Conservation (phyloP, 64 coral and sea anemone genomes). For the Cladopsammia gracilis region DNA sequence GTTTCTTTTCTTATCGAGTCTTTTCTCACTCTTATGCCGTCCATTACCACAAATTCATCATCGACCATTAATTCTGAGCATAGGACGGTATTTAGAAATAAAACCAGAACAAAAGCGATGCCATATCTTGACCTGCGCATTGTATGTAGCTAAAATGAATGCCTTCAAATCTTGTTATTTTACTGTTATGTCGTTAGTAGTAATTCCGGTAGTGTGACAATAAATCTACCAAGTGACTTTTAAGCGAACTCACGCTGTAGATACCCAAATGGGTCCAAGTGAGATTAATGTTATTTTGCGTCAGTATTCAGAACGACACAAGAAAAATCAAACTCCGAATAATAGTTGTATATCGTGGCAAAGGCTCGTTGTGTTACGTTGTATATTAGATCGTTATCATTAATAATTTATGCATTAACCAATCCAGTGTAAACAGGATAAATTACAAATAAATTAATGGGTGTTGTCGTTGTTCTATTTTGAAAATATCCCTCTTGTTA, state of each 20-base stretch:
- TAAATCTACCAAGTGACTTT: too few species aligned
- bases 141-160: neutral
- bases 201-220: neutral
- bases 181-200: neutral
- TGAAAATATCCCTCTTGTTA: too few species aligned
- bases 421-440: neutral
- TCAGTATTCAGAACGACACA: neutral
- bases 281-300: too few species aligned
- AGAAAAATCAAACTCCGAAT: neutral
- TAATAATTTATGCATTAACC: neutral
- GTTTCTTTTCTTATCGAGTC: slow-evolving; percentile 9
- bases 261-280: too few species aligned
- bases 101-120: neutral
- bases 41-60: slow-evolving; percentile 38
- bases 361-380: neutral
- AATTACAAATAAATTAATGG: neutral
- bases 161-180: too few species aligned
- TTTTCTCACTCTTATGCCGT: slow-evolving; percentile 55
- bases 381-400: neutral
- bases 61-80: neutral
- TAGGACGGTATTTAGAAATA: neutral
- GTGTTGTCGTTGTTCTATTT: too few species aligned
- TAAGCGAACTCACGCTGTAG: too few species aligned
- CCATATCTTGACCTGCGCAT: neutral
- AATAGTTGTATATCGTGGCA: neutral